Conservation (phyloP, 2,888 invertebrate genomes). For the Eupithecia insigniata region DNA sequence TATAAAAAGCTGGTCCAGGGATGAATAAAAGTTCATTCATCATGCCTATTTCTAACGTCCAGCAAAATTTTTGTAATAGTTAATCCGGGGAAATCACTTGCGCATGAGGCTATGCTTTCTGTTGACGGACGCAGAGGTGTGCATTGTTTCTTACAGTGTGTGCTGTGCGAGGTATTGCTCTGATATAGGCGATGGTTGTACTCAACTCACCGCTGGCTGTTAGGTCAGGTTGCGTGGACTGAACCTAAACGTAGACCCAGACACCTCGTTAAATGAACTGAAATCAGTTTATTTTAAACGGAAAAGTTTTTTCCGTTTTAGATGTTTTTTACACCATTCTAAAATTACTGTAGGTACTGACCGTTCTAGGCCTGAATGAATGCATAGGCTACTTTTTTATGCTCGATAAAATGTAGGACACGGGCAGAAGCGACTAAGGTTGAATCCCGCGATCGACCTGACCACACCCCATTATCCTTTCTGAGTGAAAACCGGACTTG, state of each 20-base stretch:
- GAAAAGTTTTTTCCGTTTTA: neutral
- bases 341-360: neutral
- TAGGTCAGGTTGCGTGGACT: neutral
- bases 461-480: conserved; percentile 38
- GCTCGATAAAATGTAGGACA: neutral
- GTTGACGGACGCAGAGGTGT: neutral
- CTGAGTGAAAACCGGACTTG: conserved; percentile 49
- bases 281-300: neutral
- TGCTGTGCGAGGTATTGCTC: neutral
- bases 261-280: neutral
- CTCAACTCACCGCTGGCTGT: neutral
- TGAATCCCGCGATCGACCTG: conserved; percentile 7
- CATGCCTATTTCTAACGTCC: no score
- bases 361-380: neutral
- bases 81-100: no score
- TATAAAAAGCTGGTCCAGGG: no score
- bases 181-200: neutral
- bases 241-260: neutral
- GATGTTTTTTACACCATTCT: neutral
- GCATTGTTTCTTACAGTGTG: neutral
- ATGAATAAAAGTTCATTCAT: no score
- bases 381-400: no score
- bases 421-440: neutral
- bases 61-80: no score
- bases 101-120: neutral